Evolutionary conservation across 2,113 vertebrate genomes (phyloP).

Genomic region (Mobula birostris): DNA sequence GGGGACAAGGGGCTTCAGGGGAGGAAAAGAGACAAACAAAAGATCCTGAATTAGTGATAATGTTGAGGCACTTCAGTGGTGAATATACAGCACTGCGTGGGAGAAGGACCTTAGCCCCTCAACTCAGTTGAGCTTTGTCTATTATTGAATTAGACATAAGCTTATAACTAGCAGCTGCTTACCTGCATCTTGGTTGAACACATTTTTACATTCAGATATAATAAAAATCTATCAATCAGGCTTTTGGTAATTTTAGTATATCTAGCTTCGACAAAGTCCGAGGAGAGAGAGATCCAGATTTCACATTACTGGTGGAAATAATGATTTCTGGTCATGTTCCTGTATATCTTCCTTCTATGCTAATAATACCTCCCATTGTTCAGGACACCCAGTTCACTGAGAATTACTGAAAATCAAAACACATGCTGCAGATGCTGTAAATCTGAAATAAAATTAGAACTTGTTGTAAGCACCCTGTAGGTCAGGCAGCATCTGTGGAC

Average conservation of each 20-base stretch:
- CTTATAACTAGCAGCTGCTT: too few relatives aligned
- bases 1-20: conserved; percentile 54
- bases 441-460: neutral
- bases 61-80: neutral
- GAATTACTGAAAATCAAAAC: neutral
- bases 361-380: neutral
- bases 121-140: too few relatives aligned
- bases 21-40: conserved; percentile 6
- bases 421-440: too few relatives aligned
- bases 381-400: neutral
- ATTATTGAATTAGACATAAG: too few relatives aligned
- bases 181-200: too few relatives aligned
- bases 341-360: neutral
- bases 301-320: neutral
- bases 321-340: neutral
- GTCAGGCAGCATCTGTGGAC: too few relatives aligned
- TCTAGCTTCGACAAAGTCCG: too few relatives aligned
- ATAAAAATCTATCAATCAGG: too few relatives aligned
- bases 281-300: too few relatives aligned
- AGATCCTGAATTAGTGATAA: neutral
- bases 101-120: neutral
- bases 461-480: too few relatives aligned
- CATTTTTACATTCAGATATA: too few relatives aligned
- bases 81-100: neutral
- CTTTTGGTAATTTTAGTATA: too few relatives aligned